Percentiles rank a stretch among this genome's conserved stretches.
Evolutionary conservation across 2,888 invertebrate genomes (phyloP).

Genomic region (Piscicola geometra): DNA sequence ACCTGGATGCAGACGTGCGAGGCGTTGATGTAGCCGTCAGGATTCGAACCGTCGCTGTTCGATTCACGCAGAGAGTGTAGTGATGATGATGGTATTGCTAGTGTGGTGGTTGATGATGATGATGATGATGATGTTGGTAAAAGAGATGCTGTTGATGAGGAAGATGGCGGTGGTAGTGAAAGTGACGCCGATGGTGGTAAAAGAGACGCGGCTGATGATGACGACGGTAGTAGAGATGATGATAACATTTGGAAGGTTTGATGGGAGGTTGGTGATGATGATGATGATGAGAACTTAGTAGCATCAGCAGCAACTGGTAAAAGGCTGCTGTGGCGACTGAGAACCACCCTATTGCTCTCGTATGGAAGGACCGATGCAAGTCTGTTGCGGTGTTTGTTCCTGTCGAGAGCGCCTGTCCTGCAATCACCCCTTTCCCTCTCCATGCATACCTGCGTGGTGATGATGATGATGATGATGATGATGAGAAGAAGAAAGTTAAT

Average conservation of each 20-base stretch:
- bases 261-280: too few relatives aligned
- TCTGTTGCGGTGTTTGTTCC: slow-evolving; percentile 62
- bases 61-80: not conserved
- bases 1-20: slow-evolving; percentile 83
- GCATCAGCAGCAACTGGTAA: too few relatives aligned
- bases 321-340: slow-evolving; percentile 58
- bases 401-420: slow-evolving; percentile 65
- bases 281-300: too few relatives aligned
- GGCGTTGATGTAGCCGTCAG: slow-evolving; percentile 84
- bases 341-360: slow-evolving; percentile 77
- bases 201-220: too few relatives aligned
- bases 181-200: not conserved
- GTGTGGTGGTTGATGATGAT: not conserved
- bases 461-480: too few relatives aligned
- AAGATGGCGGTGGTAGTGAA: not conserved
- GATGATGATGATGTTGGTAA: too few relatives aligned
- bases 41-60: slow-evolving; percentile 60
- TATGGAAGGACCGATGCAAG: slow-evolving; percentile 77
- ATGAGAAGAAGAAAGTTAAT: too few relatives aligned
- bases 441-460: slow-evolving; percentile 39
- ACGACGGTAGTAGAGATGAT: too few relatives aligned
- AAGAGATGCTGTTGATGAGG: not conserved
- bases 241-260: too few relatives aligned
- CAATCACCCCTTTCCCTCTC: slow-evolving; percentile 47
- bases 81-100: not conserved